Base-by-base conservation (phyloP, 2,888 invertebrate species). In the Orchesella flavescens region DNA sequence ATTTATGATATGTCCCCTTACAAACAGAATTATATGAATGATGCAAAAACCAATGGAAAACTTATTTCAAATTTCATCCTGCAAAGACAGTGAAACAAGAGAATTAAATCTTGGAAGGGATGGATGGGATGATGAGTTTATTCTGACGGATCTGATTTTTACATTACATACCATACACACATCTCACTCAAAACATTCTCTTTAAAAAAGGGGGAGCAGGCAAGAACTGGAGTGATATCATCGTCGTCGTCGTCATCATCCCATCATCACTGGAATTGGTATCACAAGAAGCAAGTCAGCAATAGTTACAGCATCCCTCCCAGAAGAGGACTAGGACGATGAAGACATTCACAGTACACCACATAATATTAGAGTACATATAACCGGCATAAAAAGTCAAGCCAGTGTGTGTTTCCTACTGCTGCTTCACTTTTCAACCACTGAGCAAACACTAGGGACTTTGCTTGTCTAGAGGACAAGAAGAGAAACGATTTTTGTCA, bases 401-500 rank as follows among this genome's bases (percentile, higher is more conserved):
- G 3, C n/a, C 57, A 57, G 17, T 13, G 23, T 46, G 34, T 73
- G 23, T 73, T 72, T 68, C 44, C 15, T 43, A 44, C 34, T 34
- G 34, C 34, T 34, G 34, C 34, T 34, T 34, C 34, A 34, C 34
- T 34, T 46, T 5, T 57, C 19, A n/a, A 57, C 17, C 19, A 19
- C 19, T 57, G 57, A 57, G 57, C 57, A 57, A 57, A 57, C 19
- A 57, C 10, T 10, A 57, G 57, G 19, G 57, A 57, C 34, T 34
- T 34, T 34, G 34, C 34, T 34, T 34, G 7, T 2, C 34, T 34
- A 7, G 57, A 63, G 63, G 59, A 12, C 63, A 24, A 63, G 34
- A 69, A 55, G 55, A 9, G 12, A 71, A 21, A 49, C 23, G 61
- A 63, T 61, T 74, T 73, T 61, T 73, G 59, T 65, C 75, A 34